These are phyloP conservation scores for Brachyptera risi DNA, from an alignment of 2,888 invertebrate species.

Conservation along the genomic window DNA sequence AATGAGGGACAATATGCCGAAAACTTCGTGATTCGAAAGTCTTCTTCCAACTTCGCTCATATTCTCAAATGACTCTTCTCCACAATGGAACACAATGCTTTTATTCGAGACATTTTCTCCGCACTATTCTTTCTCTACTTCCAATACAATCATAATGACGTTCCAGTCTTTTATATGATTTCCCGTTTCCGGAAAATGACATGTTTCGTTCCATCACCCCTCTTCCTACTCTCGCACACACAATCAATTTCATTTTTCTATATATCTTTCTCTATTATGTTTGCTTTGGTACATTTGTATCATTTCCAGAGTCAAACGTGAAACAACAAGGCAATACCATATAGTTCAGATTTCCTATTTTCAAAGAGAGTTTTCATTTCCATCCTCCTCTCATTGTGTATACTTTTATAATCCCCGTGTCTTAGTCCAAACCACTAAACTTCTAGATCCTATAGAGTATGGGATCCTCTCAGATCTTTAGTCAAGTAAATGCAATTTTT, in stretches of 20 bases:
- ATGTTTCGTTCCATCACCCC: conserved; percentile 21
- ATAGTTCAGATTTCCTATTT: not conserved
- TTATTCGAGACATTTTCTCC: not conserved
- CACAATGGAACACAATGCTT: not conserved
- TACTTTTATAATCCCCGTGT: too few relatives aligned
- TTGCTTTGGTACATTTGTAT: not conserved
- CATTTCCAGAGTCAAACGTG: too few relatives aligned
- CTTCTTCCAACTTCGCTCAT: too few relatives aligned
- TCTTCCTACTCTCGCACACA: not conserved
- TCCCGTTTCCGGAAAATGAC: conserved; percentile 28
- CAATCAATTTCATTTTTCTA: not conserved
- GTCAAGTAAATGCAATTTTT: too few relatives aligned
- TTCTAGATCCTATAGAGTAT: too few relatives aligned
- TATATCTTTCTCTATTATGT: not conserved
- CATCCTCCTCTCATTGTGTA: too few relatives aligned
- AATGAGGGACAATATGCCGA: not conserved
- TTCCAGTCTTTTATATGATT: conserved; percentile 25
- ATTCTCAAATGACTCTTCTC: not conserved
- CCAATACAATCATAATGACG: conserved; percentile 22
- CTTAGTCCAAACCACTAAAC: too few relatives aligned
- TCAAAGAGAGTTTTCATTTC: too few relatives aligned
- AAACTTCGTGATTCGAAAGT: not conserved
- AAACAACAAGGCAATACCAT: too few relatives aligned
- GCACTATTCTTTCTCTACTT: not conserved
- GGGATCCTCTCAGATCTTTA: too few relatives aligned